Evolutionary conservation across 2,797 vertebrate genomes (phyloP).

Genomic region (Streptopelia turtur): DNA sequence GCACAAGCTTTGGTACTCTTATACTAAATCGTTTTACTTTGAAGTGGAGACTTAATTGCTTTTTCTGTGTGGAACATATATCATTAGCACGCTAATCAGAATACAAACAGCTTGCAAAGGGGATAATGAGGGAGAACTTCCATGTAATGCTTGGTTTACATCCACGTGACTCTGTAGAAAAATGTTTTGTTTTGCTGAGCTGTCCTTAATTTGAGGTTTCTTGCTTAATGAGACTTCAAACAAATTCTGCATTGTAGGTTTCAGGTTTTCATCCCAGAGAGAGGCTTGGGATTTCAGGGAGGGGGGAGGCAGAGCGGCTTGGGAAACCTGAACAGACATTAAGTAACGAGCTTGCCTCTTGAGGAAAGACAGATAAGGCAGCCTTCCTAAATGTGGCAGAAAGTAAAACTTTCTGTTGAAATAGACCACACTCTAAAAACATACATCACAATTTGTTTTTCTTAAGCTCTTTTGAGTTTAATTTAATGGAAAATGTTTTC

Average conservation of each 20-base stretch:
- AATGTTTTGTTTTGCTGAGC: conserved; percentile 65
- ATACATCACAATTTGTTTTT: conserved; percentile 11
- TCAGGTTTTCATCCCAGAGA: conserved; percentile 60
- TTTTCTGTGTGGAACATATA: conserved; percentile 27
- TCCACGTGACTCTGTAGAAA: conserved; percentile 24
- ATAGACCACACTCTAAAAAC: not conserved
- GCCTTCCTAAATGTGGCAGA: not conserved
- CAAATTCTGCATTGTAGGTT: conserved; percentile 51
- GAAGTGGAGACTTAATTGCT: conserved; percentile 54
- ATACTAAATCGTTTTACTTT: conserved; percentile 41
- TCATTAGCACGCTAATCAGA: conserved; percentile 38
- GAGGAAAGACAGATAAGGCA: conserved; percentile 42
- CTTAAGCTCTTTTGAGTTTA: conserved; percentile 9
- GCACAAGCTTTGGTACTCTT: not conserved
- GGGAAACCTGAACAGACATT: not conserved
- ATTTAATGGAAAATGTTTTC: conserved; percentile 11
- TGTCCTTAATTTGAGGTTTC: conserved; percentile 58
- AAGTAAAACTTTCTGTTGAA: conserved; percentile 16
- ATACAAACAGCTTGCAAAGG: conserved; percentile 23
- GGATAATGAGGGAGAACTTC: conserved; percentile 53
- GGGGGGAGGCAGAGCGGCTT: not conserved
- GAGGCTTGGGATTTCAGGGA: not conserved
- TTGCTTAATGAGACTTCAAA: conserved; percentile 65
- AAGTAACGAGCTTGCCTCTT: conserved; percentile 13
- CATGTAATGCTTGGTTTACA: conserved; percentile 20